Conservation (phyloP, 2,797 vertebrate species). For the Allobates femoralis region DNA sequence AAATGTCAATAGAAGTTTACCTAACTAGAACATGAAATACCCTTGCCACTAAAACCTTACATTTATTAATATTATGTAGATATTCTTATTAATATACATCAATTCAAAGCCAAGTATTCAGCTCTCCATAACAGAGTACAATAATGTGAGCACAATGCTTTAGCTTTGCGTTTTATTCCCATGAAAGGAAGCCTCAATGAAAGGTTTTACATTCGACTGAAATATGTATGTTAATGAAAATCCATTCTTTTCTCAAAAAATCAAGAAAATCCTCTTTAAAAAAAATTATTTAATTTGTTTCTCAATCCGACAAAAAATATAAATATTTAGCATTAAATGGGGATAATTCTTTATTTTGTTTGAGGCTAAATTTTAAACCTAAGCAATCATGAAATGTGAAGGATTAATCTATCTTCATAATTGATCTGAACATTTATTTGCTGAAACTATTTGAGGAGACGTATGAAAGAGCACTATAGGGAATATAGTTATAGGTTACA, state of each 20-base stretch:
- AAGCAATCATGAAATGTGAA: constrained; percentile 28
- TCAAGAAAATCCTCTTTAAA: constrained; percentile 46
- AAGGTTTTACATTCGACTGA: background rate
- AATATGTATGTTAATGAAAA: constrained; percentile 30
- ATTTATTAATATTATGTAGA: background rate
- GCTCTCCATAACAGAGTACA: background rate
- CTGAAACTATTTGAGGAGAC: constrained; percentile 48
- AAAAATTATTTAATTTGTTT: background rate
- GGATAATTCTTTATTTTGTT: constrained; percentile 29
- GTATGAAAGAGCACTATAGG: constrained; percentile 25
- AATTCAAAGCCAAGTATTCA: background rate
- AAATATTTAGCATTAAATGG: constrained; percentile 47
- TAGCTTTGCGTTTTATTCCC: background rate
- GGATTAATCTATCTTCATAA: constrained; percentile 57
- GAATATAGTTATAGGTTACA: constrained; percentile 39
- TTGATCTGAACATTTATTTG: constrained; percentile 55
- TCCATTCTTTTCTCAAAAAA: background rate
- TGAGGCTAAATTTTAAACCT: constrained; percentile 23
- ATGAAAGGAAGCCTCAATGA: background rate
- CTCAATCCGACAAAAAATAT: constrained; percentile 9
- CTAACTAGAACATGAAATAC: too few species aligned
- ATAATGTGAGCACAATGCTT: background rate
- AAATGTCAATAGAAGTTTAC: too few species aligned
- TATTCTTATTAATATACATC: background rate
- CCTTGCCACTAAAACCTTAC: too few species aligned